Evolutionary conservation across 1,140 invertebrate species (phyloP), one percentile per base, ranked within the genome.

Genomic region (Cyclargus thomasi): DNA sequence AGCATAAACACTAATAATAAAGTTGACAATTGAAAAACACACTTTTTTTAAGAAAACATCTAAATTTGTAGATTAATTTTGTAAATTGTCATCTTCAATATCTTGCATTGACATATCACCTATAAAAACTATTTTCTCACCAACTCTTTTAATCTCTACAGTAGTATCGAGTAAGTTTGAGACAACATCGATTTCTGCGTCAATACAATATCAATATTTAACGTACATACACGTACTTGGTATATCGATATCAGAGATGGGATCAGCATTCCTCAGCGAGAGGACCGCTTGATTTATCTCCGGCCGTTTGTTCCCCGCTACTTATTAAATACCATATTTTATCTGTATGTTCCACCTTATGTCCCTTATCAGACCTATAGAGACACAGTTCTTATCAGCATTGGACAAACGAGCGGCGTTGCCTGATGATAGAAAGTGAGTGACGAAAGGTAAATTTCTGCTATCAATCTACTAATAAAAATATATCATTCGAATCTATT

Each of bases 301-400:
- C 17, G 17, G 1, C 55, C 55, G 21, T 59, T 59, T 22, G 55
- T 59, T 20, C 20, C 20, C 55, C 18, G 55, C 55, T 59, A 59
- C 55, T 59, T 59, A 59, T 59, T 59, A 59, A 59, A 59, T 59
- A 59, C 18, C 55, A 59, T 59, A 59, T 59, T 59, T 59, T 59
- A 59, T 59, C 55, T 59, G 6, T 18, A 59, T 55, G 55, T 59
- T 59, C 10, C 21, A 59, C 55, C 18, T 59, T 59, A 59, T 59
- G 55, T 59, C 20, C 10, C 39, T 47, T 47, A 47, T 16, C 39
- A 16, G 39, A 29, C 29, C 39, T 47, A 14, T 47, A 47, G 39
- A 47, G 39, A 47, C 39, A 47, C 39, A 11, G 11, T 16, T 1
- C 11, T 47, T 47, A 47, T 47, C 39, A 16, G 39, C 39, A 47